phyloP scores from a whole-genome alignment of 2,113 vertebrate genomes.

The Corythornis cristatus region DNA sequence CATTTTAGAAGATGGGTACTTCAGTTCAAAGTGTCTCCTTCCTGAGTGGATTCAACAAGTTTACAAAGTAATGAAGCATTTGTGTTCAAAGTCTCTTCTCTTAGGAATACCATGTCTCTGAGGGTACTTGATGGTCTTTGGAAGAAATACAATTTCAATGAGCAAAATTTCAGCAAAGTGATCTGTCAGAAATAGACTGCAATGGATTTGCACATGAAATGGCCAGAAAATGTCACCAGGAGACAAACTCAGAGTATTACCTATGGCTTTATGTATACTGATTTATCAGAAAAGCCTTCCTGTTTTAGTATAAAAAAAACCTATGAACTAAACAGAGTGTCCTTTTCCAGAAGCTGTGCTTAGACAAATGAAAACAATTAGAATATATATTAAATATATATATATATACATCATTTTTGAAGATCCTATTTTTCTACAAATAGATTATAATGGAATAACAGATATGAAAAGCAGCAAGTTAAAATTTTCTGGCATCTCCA shows the following conservation, averaged over 20 bases:
- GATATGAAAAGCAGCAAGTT: not conserved
- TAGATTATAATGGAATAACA: not conserved
- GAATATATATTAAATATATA: not conserved
- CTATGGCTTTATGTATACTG: not conserved
- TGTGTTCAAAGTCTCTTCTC: not conserved
- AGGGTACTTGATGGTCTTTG: not conserved
- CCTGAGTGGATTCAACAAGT: conserved; percentile 18
- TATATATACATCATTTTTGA: not conserved
- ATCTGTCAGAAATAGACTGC: not conserved
- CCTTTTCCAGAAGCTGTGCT: not conserved
- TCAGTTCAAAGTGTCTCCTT: not conserved
- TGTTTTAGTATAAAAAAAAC: not conserved
- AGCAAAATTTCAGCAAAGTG: not conserved
- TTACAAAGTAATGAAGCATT: not conserved
- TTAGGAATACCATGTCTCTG: not conserved
- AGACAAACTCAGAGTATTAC: not conserved
- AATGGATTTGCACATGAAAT: not conserved
- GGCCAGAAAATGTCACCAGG: not conserved
- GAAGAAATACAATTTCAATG: not conserved
- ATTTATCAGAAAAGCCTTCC: not conserved
- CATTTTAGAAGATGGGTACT: not conserved
- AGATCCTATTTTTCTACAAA: not conserved
- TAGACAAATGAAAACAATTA: not conserved
- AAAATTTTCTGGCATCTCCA: not conserved
- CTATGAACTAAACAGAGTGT: not conserved